phyloP scores from a whole-genome alignment of 2,797 vertebrate species.

The Sylvilagus floridanus region DNA sequence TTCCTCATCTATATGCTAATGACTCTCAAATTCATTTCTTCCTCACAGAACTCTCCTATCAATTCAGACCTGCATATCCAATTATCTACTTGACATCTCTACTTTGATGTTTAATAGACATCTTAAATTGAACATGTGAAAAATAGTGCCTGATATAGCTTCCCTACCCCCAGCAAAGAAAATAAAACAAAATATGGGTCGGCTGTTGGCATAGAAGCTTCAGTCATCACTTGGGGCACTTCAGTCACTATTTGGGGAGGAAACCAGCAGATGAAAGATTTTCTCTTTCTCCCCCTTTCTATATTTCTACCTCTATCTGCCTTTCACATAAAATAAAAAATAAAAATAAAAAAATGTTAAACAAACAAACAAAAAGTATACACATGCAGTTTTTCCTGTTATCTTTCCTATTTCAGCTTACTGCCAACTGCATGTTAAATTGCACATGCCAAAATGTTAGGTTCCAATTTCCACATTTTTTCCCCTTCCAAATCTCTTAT shows the following conservation, averaged over 20 bases:
- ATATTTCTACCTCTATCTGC: no score
- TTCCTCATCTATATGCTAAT: slow-evolving; percentile 81
- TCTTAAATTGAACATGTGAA: slow-evolving; percentile 66
- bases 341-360: no score
- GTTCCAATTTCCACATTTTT: neutral
- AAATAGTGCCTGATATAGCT: neutral
- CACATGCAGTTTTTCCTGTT: neutral
- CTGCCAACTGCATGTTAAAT: neutral
- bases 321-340: neutral
- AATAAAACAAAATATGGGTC: neutral
- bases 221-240: no score
- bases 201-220: no score
- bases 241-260: no score
- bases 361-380: neutral
- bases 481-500: neutral
- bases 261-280: no score
- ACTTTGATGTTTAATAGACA: slow-evolving; percentile 70
- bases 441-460: neutral
- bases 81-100: slow-evolving; percentile 75
- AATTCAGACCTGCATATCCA: slow-evolving; percentile 68
- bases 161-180: neutral
- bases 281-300: no score
- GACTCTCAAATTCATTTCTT: slow-evolving; percentile 74
- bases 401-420: neutral
- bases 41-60: slow-evolving; percentile 60